Evolutionary conservation across 2,888 invertebrate genomes (phyloP).

Genomic region (Eilema depressum): DNA sequence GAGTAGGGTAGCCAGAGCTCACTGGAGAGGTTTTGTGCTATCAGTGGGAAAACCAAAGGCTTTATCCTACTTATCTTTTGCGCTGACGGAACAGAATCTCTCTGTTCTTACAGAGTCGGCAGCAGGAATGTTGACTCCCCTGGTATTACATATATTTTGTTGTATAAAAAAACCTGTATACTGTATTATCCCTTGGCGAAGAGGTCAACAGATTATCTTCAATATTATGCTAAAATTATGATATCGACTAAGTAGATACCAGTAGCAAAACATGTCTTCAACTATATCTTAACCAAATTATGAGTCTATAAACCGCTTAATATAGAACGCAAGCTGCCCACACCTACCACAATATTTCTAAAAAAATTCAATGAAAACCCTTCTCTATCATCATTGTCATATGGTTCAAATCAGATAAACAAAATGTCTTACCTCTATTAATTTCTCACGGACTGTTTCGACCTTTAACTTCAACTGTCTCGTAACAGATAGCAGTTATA

Average conservation of each 20-base stretch:
- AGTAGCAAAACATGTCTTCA: constrained; percentile 17
- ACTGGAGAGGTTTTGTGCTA: too few relatives aligned
- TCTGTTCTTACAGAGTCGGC: too few relatives aligned
- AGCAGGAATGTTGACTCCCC: too few relatives aligned
- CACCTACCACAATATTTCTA: constrained; percentile 33
- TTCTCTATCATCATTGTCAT: fast-evolving
- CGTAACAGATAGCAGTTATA: constrained; percentile 20
- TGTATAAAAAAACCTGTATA: too few relatives aligned
- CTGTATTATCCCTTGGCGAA: too few relatives aligned
- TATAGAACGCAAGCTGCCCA: constrained; percentile 17
- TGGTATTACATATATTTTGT: too few relatives aligned
- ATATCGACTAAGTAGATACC: neutral
- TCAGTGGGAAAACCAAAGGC: too few relatives aligned
- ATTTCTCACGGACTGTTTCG: constrained; percentile 29
- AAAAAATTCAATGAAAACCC: neutral
- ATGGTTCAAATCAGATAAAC: constrained; percentile 8
- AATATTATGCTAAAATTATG: neutral
- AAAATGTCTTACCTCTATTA: constrained; percentile 21
- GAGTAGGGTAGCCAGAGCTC: too few relatives aligned
- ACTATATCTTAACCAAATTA: constrained; percentile 33
- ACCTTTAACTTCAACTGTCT: constrained; percentile 48
- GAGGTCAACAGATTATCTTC: too few relatives aligned
- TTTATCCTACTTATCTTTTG: too few relatives aligned
- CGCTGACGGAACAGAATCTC: too few relatives aligned
- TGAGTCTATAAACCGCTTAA: constrained; percentile 36